Base-by-base conservation (phyloP, 92 coral and sea anemone genomes). In the Heliopora coerulea region DNA sequence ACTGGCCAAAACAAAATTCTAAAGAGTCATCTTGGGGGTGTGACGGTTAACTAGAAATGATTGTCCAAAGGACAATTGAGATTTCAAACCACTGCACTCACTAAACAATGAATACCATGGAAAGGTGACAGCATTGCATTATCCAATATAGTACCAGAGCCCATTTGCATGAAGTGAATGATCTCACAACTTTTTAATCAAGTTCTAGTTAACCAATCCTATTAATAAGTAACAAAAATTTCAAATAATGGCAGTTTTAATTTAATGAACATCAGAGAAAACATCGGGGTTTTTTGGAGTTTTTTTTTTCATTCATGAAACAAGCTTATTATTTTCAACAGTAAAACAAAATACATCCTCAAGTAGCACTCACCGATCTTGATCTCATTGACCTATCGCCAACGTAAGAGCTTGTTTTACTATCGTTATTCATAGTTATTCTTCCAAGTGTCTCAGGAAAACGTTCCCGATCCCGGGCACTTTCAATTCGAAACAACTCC, bases 351-450 rank as follows among this genome's bases (percentile, higher is more conserved):
- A 44, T n/a, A 15, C 17, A 10, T 15, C n/a, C 17, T 8, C 15
- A 6, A 15, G 35, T 20, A 13, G 56, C 30, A 67, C 74, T 67
- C 48, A 67, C 74, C 33, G 58, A 44, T 67, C 35, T 67, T n/a
- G 74, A 50, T 44, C 39, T 12, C 54, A 49, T 67, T 21, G 59
- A 67, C 41, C 23, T 67, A 1, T 46, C 74, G 33, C 3, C 48
- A 34, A 44, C 41, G 54, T 48, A 44, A 25, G 59, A 48, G 48
- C 40, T 20, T 44, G 58, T 27, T 30, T 49, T 67, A 34, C 24
- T 67, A 15, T 23, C 21, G 23, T 67, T 29, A 14, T 67, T 39
- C 30, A 67, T 44, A 67, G 58, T 48, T 37, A 52, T 27, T 44
- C 74, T 27, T 44, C 59, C 29, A 39, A 50, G 32, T 25, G 54